These are phyloP conservation scores for Chouioia cunea DNA, from an alignment of 2,888 invertebrate species.

Conservation along the genomic window DNA sequence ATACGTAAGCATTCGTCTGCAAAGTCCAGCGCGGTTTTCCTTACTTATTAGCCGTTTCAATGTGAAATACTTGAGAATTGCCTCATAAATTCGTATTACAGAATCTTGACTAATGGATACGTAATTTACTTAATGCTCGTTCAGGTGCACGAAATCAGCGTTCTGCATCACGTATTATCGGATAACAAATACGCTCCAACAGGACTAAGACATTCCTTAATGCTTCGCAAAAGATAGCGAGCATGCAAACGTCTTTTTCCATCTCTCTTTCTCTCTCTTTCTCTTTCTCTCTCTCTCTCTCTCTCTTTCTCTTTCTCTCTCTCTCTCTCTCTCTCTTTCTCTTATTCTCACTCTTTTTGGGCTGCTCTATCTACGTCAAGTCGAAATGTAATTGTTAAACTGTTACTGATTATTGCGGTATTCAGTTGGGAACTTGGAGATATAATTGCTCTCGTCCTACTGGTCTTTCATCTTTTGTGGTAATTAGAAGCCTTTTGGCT, in stretches of 20 bases:
- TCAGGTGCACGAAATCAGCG: constrained; percentile 35
- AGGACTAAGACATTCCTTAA: constrained; percentile 37
- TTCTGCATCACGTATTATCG: constrained; percentile 36
- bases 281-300: too few species aligned
- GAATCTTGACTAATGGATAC: constrained; percentile 39
- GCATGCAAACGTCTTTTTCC: constrained; percentile 33
- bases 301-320: too few species aligned
- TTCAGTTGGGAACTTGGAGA: too few species aligned
- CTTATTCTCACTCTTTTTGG: too few species aligned
- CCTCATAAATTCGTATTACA: constrained; percentile 40
- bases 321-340: too few species aligned
- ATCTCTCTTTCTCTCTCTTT: too few species aligned
- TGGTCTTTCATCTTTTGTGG: too few species aligned
- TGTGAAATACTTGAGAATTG: constrained; percentile 28
- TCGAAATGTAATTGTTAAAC: constrained; percentile 8
- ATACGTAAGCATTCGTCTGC: too few species aligned
- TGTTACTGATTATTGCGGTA: too few species aligned
- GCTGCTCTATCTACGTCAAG: constrained; percentile 19
- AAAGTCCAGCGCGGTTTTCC: constrained; percentile 5
- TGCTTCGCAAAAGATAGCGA: constrained; percentile 36
- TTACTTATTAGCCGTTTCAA: constrained; percentile 23
- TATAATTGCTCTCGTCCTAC: too few species aligned
- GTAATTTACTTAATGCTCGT: constrained; percentile 45
- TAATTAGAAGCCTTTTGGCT: too few species aligned
- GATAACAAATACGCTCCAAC: constrained; percentile 40